Evolutionary conservation across 2,797 vertebrate genomes (phyloP).

Genomic region (Menidia menidia): DNA sequence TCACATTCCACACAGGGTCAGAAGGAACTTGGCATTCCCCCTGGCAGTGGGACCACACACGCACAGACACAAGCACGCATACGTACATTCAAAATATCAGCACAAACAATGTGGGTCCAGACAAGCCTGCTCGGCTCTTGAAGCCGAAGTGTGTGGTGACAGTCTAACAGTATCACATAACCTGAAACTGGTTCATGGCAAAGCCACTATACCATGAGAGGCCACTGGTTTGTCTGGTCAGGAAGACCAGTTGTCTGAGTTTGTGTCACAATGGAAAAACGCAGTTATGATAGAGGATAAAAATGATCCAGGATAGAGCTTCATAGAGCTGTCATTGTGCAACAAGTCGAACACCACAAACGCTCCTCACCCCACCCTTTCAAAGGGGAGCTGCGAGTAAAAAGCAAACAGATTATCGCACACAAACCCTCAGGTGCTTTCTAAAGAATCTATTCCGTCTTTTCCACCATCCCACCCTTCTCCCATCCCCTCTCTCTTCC

Average conservation of each 20-base stretch:
- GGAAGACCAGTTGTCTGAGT: slow-evolving; percentile 16
- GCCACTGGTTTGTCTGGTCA: slow-evolving; percentile 46
- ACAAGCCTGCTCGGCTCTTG: slow-evolving; percentile 41
- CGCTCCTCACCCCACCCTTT: slow-evolving; percentile 52
- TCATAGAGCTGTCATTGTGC: slow-evolving; percentile 33
- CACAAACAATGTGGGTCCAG: slow-evolving; percentile 65
- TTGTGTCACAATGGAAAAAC: slow-evolving; percentile 51
- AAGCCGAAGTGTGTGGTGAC: slow-evolving; percentile 42
- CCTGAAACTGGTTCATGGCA: slow-evolving; percentile 57
- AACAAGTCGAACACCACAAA: slow-evolving; percentile 38
- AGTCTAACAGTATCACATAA: slow-evolving; percentile 71
- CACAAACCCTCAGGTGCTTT: slow-evolving; percentile 69
- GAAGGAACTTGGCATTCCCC: slow-evolving; percentile 70
- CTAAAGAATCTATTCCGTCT: slow-evolving; percentile 61
- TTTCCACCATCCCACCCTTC: slow-evolving; percentile 39
- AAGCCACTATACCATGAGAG: slow-evolving; percentile 50
- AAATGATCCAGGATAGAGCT: slow-evolving; percentile 40
- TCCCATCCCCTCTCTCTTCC: slow-evolving; percentile 38
- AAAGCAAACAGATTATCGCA: slow-evolving; percentile 78
- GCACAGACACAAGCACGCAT: slow-evolving; percentile 41
- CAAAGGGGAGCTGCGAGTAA: slow-evolving; percentile 54
- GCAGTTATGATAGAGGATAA: slow-evolving; percentile 47
- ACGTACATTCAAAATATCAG: slow-evolving; percentile 56
- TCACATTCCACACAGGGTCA: slow-evolving; percentile 64
- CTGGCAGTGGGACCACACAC: slow-evolving; percentile 68